Evolutionary conservation across 2,888 invertebrate genomes (phyloP).

Genomic region (Stenodema calcarata): DNA sequence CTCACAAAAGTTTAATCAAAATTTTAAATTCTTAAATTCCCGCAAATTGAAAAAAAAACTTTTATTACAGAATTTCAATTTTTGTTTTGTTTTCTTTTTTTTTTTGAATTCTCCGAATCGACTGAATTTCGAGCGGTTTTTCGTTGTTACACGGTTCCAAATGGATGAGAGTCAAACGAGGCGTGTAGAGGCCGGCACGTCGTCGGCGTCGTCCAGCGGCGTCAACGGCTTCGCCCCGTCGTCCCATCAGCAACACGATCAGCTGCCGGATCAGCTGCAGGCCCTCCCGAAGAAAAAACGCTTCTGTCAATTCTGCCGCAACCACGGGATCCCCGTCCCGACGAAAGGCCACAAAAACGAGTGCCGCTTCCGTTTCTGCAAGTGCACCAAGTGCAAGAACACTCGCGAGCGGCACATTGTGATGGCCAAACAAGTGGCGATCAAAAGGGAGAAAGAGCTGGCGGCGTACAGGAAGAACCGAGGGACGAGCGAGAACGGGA

Average conservation of each 20-base stretch:
- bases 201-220: neutral
- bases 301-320: neutral
- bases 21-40: neutral
- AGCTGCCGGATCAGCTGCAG: neutral
- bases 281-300: neutral
- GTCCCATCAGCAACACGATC: neutral
- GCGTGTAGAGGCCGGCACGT: neutral
- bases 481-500: neutral
- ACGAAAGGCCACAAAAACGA: neutral
- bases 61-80: too few relatives aligned
- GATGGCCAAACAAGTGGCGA: neutral
- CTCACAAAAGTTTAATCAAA: neutral
- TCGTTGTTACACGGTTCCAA: neutral
- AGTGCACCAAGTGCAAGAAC: neutral
- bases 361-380: neutral
- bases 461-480: neutral
- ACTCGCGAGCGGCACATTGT: neutral
- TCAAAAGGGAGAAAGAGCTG: neutral
- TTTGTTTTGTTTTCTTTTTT: too few relatives aligned
- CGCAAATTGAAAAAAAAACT: neutral
- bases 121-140: neutral
- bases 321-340: neutral
- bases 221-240: neutral
- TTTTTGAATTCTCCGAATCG: neutral
- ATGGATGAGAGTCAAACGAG: neutral